Conservation (phyloP, 2,113 vertebrate genomes). For the pig (Sus scrofa) region DNA sequence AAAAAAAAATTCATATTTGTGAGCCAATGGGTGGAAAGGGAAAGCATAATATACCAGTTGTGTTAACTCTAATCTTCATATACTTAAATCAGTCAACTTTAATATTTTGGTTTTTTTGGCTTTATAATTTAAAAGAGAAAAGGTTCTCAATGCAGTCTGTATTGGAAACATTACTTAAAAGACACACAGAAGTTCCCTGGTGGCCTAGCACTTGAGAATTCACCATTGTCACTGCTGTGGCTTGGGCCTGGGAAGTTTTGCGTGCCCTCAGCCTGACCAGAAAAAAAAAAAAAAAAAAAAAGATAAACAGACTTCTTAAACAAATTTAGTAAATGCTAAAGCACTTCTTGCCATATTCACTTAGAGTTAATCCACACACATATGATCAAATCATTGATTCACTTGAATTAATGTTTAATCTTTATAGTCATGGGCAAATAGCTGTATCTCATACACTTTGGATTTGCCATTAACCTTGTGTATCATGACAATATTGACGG, state of each 20-base stretch:
- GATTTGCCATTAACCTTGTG: slow-evolving; percentile 49
- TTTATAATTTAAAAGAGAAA: neutral
- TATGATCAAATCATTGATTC: slow-evolving; percentile 73
- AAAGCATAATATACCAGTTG: neutral
- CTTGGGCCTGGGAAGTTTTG: too few species aligned
- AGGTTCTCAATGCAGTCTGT: neutral
- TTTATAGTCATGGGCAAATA: slow-evolving; percentile 74
- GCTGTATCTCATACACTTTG: neutral
- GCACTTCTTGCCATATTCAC: neutral
- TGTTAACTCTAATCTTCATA: neutral
- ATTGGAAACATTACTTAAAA: neutral
- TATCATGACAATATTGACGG: neutral
- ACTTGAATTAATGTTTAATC: slow-evolving; percentile 52
- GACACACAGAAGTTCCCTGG: neutral
- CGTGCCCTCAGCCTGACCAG: too few species aligned
- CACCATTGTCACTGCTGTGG: too few species aligned
- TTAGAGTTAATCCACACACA: slow-evolving; percentile 17
- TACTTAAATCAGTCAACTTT: neutral
- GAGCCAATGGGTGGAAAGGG: neutral
- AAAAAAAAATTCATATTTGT: neutral
- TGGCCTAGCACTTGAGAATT: too few species aligned
- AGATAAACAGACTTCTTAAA: neutral
- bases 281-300: neutral
- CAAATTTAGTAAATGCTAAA: neutral
- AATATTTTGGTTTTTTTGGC: neutral